phyloP scores from a whole-genome alignment of 2,797 vertebrate species.

The Pantherophis alleghaniensis region DNA sequence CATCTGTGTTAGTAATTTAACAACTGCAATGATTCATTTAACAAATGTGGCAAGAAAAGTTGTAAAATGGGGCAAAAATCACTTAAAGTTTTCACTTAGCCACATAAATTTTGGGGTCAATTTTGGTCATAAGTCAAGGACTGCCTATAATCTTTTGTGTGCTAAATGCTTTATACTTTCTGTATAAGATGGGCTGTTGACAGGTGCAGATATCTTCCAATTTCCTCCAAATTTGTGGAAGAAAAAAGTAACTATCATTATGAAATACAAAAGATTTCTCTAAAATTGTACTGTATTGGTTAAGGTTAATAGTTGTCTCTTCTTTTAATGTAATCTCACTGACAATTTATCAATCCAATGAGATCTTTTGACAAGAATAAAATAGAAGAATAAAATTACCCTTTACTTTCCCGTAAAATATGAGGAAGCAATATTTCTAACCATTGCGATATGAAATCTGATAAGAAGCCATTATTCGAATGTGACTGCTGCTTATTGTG shows the following conservation, averaged over 20 bases:
- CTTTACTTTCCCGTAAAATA: not conserved
- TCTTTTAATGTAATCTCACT: not conserved
- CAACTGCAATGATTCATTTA: not conserved
- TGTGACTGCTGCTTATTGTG: not conserved
- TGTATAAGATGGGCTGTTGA: not conserved
- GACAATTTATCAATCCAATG: accelerated
- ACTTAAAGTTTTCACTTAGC: not conserved
- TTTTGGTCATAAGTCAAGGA: not conserved
- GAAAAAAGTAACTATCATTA: not conserved
- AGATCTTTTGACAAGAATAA: not conserved
- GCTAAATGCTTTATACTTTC: not conserved
- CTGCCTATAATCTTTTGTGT: not conserved
- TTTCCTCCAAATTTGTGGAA: not conserved
- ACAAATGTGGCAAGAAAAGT: not conserved
- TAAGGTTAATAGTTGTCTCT: not conserved
- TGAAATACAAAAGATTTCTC: not conserved
- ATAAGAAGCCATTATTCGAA: not conserved
- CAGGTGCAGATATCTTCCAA: not conserved
- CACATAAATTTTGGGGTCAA: not conserved
- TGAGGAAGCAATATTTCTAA: not conserved
- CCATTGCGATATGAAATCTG: not conserved
- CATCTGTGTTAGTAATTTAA: not conserved
- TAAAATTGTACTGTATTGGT: not conserved
- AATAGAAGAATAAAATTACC: not conserved
- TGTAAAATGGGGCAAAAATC: not conserved